Evolutionary conservation across 92 coral and sea anemone species (phyloP), one percentile per base, ranked within the genome.

Genomic region (Siderastrea siderea): DNA sequence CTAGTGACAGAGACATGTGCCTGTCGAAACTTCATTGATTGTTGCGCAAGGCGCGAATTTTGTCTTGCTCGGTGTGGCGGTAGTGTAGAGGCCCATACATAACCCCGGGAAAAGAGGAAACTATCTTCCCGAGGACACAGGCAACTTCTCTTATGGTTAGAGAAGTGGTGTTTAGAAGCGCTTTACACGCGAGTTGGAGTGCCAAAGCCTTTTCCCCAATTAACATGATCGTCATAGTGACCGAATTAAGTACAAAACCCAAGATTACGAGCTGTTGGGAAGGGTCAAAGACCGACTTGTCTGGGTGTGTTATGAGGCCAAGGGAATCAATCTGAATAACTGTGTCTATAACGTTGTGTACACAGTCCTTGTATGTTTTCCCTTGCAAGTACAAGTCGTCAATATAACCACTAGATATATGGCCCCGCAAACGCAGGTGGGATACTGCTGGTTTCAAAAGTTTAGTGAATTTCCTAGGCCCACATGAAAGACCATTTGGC

Each of bases 71-170:
- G n/a, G n/a, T n/a, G n/a, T n/a, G n/a, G n/a, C n/a, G n/a, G n/a
- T n/a, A n/a, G n/a, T n/a, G n/a, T n/a, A n/a, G n/a, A n/a, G n/a
- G n/a, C n/a, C n/a, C n/a, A n/a, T n/a, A n/a, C n/a, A n/a, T n/a
- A n/a, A n/a, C n/a, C n/a, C n/a, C n/a, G n/a, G n/a, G n/a, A n/a
- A n/a, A n/a, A n/a, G n/a, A n/a, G n/a, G n/a, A n/a, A n/a, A n/a
- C n/a, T n/a, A n/a, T n/a, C n/a, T n/a, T n/a, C n/a, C n/a, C n/a
- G n/a, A n/a, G n/a, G n/a, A n/a, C n/a, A n/a, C n/a, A 9, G 14
- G 88, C 71, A 17, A 87, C 86, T 65, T 71, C 91, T 62, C 86
- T 83, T 60, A 87, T 72, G 38, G 63, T 87, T 72, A 47, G 52
- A 45, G 61, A 51, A 38, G 62, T 50, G 50, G 9, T 7, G 45